A percentile compares a stretch with the other conserved stretches of the same genome.
These are phyloP conservation scores for Gerris lacustris DNA, from an alignment of 2,888 invertebrate genomes.

Conservation along the genomic window DNA sequence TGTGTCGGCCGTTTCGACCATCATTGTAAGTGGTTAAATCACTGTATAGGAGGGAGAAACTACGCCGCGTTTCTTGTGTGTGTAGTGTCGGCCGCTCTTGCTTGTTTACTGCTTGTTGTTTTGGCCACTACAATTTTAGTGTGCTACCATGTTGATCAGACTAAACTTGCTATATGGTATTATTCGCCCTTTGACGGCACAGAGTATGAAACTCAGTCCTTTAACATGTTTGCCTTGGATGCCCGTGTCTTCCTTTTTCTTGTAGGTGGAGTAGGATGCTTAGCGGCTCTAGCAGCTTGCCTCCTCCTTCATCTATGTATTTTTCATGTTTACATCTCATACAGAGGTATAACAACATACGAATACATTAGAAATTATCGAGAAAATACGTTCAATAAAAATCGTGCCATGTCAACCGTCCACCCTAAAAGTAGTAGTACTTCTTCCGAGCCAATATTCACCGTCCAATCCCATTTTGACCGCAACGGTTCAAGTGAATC, in stretches of 20 bases:
- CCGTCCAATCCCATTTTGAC: constrained; percentile 20
- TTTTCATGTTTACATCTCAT: constrained; percentile 77
- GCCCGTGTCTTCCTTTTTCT: constrained; percentile 44
- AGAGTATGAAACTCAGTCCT: constrained; percentile 23
- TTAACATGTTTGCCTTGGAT: constrained; percentile 27
- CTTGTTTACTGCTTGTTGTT: constrained; percentile 55
- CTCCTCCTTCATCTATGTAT: constrained; percentile 71
- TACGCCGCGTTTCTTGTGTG: constrained; percentile 73
- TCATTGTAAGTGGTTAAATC: constrained; percentile 98
- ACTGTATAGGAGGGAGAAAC: constrained; percentile 85
- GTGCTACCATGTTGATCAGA: constrained; percentile 48
- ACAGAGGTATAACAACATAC: constrained; percentile 75
- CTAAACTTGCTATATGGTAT: constrained; percentile 42
- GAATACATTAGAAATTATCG: constrained; percentile 56
- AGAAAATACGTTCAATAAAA: constrained; percentile 22
- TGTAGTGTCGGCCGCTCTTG: constrained; percentile 62
- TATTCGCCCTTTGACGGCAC: constrained; percentile 26
- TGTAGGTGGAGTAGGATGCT: constrained; percentile 50
- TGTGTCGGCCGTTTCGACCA: constrained; percentile 91
- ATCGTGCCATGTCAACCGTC: constrained; percentile 8
- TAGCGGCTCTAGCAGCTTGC: constrained; percentile 63
- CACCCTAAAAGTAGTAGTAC: constrained; percentile 20
- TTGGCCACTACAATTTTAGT: constrained; percentile 58
- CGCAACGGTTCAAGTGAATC: neutral
- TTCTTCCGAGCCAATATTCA: constrained; percentile 22